A percentile compares a stretch with the other conserved stretches of the same genome.
Evolutionary conservation across 2,113 vertebrate genomes (phyloP).

Genomic region (Haemorhous mexicanus): DNA sequence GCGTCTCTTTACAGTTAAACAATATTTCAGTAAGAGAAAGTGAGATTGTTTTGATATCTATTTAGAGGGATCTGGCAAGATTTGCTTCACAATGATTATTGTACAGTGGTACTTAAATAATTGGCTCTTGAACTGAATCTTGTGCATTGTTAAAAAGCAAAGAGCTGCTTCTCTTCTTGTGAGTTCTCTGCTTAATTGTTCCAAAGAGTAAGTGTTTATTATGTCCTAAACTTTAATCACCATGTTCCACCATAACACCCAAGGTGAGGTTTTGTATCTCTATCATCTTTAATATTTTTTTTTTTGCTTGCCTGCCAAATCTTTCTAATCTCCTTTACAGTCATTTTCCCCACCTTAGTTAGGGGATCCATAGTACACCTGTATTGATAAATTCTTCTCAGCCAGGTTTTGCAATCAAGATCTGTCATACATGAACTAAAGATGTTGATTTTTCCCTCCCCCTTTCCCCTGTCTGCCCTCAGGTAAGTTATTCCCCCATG

Average conservation of each 20-base stretch:
- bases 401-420: neutral
- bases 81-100: neutral
- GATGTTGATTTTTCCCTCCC: neutral
- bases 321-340: neutral
- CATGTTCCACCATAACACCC: neutral
- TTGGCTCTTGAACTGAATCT: neutral
- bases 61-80: neutral
- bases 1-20: neutral
- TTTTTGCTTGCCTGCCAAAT: neutral
- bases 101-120: neutral
- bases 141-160: neutral
- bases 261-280: neutral
- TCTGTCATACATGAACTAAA: neutral
- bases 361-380: neutral
- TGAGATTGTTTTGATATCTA: neutral
- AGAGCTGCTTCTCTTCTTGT: neutral
- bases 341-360: neutral
- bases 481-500: neutral
- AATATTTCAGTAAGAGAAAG: neutral
- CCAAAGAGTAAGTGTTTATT: neutral
- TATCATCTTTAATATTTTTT: neutral
- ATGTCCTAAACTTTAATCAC: neutral
- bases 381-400: neutral
- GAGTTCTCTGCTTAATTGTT: neutral
- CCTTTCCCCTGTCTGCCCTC: neutral